Percentiles rank a stretch among this genome's conserved stretches.
These are phyloP conservation scores for Astropecten irregularis DNA, from an alignment of 53 echinoderm and acorn worm species.

Conservation along the genomic window DNA sequence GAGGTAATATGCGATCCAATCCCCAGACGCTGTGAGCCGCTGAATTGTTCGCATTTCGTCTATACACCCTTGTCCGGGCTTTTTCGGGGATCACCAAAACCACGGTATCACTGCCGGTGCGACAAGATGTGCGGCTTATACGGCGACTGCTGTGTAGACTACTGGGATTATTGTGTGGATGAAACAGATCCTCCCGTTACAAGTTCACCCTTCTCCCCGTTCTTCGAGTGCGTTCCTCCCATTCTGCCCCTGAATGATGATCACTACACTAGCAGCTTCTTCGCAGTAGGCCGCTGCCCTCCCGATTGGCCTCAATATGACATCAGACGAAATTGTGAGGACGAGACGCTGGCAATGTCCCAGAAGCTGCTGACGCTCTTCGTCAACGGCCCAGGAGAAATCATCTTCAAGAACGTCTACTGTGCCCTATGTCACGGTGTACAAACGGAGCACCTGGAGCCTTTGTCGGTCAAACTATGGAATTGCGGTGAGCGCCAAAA, in stretches of 20 bases:
- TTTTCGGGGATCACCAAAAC: background rate
- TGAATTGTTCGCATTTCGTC: background rate
- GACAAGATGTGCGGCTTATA: background rate
- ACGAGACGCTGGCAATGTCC: background rate
- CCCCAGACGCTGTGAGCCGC: background rate
- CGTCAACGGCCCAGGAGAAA: conserved; percentile 1
- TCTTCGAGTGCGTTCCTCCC: background rate
- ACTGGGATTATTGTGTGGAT: conserved; percentile 9
- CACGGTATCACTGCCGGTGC: background rate
- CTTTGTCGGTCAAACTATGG: background rate
- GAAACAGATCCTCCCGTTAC: background rate
- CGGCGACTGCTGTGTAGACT: conserved; percentile 6
- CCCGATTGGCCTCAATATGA: background rate
- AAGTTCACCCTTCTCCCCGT: background rate
- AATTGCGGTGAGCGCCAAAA: background rate
- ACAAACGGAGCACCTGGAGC: background rate
- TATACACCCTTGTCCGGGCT: background rate
- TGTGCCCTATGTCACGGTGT: conserved; percentile 51
- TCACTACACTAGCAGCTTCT: background rate
- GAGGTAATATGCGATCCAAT: background rate
- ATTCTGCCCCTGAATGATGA: too few relatives aligned
- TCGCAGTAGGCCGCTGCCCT: background rate
- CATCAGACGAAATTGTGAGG: background rate
- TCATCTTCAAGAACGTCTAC: conserved; percentile 51
- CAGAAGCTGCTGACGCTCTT: background rate